Percentiles rank a stretch among this genome's conserved stretches.
These are phyloP conservation scores for Oryzaephilus surinamensis DNA, from an alignment of 1,140 invertebrate species.

Conservation along the genomic window DNA sequence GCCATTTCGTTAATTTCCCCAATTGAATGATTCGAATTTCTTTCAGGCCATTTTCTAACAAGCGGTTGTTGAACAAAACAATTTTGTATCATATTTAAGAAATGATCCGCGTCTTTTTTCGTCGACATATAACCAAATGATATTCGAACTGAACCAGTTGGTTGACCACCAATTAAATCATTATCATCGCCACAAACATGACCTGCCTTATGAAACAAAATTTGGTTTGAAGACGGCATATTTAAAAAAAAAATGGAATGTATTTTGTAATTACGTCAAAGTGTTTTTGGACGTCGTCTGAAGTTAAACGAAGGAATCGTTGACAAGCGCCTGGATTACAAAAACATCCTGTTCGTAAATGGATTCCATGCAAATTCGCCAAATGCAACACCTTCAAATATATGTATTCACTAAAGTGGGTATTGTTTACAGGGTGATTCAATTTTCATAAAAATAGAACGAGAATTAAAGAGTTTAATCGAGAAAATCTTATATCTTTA, in stretches of 20 bases:
- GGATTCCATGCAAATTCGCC: slow-evolving; percentile 75
- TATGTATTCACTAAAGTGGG: no score
- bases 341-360: slow-evolving; percentile 87
- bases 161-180: slow-evolving; percentile 80
- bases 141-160: slow-evolving; percentile 83
- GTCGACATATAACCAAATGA: slow-evolving; percentile 92
- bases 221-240: not conserved
- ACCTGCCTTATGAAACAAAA: slow-evolving; percentile 48
- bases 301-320: slow-evolving; percentile 58
- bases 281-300: slow-evolving; percentile 61
- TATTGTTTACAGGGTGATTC: no score
- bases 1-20: not conserved
- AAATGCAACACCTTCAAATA: slow-evolving; percentile 84
- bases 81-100: slow-evolving; percentile 61
- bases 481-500: no score
- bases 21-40: slow-evolving; percentile 5
- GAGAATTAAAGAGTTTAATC: no score
- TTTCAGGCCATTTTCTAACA: slow-evolving; percentile 11
- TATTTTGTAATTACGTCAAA: slow-evolving; percentile 47
- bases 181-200: slow-evolving; percentile 86
- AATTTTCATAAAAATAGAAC: no score
- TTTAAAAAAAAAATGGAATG: not conserved
- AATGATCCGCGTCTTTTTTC: slow-evolving; percentile 54
- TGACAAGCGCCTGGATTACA: slow-evolving; percentile 96
- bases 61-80: slow-evolving; percentile 47